These are phyloP conservation scores for Paramacrobiotus metropolitanus DNA, from an alignment of 1,140 invertebrate species.

Conservation along the genomic window DNA sequence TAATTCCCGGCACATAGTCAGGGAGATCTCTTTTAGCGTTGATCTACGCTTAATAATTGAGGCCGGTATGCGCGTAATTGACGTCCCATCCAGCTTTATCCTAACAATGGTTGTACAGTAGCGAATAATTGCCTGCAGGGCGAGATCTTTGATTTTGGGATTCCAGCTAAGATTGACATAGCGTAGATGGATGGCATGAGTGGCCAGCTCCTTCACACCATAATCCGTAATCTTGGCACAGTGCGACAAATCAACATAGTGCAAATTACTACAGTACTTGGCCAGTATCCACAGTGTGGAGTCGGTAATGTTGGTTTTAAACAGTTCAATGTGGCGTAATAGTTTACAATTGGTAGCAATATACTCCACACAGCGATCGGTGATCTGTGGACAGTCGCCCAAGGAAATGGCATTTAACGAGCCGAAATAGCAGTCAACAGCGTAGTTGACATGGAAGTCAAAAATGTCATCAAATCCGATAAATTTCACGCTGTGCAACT, in stretches of 20 bases:
- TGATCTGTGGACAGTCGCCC: not conserved
- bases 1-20: not conserved
- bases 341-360: constrained; percentile 3
- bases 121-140: not conserved
- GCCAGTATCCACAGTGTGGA: constrained; percentile 4
- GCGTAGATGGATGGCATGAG: not conserved
- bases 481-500: not conserved
- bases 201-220: not conserved
- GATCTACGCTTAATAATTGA: not conserved
- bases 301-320: not conserved
- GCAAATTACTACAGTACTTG: not conserved
- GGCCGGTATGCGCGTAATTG: not conserved
- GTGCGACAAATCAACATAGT: not conserved
- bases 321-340: not conserved
- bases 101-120: not conserved
- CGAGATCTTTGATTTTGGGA: not conserved
- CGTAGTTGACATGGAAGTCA: not conserved
- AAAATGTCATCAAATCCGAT: not conserved
- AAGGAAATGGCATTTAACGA: not conserved
- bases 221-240: not conserved
- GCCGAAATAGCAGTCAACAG: not conserved
- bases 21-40: not conserved
- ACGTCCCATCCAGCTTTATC: not conserved
- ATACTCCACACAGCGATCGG: not conserved
- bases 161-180: not conserved